Base-by-base conservation (phyloP, 2,797 vertebrate genomes). In the Natrix natrix region DNA sequence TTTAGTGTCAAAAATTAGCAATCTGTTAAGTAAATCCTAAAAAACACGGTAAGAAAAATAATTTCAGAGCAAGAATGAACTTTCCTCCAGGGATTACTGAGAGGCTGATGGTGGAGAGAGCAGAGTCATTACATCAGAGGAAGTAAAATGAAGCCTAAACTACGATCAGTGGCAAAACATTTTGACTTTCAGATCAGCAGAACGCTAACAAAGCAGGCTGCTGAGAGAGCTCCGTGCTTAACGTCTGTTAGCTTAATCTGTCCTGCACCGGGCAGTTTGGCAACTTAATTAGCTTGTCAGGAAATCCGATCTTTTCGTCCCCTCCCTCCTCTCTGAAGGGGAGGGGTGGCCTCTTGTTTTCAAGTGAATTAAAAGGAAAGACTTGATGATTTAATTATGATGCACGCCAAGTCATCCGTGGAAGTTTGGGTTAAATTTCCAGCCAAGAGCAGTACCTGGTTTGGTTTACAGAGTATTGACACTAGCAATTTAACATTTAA, bases 371-470 rank as follows among this genome's bases (percentile, higher is more conserved):
- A 98, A 98, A 98, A 98, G 97, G 97, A 96, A 97, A 98, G 97
- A 96, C 95, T 96, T 98, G 98, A 99, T 99, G 97, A 99, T 99
- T 99, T 99, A 99, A 99, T 99, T 98, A 99, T 99, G 99, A 98
- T 93, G 97, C 98, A 95, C 95, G 97, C 98, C 98, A 98, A 98
- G 98, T 99, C 98, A 99, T 98, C 98, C 97, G 94, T 98, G 97
- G 94, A 97, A 97, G 98, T 97, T 93, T 92, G 97, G 98, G 98
- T 98, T 98, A 94, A 93, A 98, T 99, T 99, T 99, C 99, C 95
- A 97, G 98, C 97, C 97, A 97, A 97, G 98, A 98, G 98, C 98
- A 98, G 95, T 91, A 94, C 96, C 97, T 96, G 98, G 98, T 97
- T 98, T 98, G 98, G 97, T 98, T 99, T 99, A 98, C 98, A 97